These are phyloP conservation scores for Peromyscus nudipes DNA, from an alignment of 2,797 vertebrate species.

Conservation along the genomic window DNA sequence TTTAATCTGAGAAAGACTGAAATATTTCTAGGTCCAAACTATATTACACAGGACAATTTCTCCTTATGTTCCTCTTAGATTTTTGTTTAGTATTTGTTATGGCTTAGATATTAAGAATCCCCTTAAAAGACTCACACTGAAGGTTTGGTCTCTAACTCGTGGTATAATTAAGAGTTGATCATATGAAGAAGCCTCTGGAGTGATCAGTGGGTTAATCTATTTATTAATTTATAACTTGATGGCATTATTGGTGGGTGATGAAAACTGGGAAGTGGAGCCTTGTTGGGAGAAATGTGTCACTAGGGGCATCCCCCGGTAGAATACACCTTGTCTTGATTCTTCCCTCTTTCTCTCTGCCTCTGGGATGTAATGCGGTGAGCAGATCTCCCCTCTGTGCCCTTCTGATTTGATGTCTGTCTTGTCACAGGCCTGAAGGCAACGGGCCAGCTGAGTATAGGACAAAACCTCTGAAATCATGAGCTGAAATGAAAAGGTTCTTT, in stretches of 20 bases:
- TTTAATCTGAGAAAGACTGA: not conserved
- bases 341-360: not conserved
- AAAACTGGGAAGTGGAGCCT: not conserved
- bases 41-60: not conserved
- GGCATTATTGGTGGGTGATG: not conserved
- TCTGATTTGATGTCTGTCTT: not conserved
- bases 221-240: not conserved
- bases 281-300: not conserved
- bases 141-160: not conserved
- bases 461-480: not conserved
- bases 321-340: no score
- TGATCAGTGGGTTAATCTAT: not conserved
- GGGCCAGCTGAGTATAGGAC: not conserved
- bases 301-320: no score
- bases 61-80: not conserved
- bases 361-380: no score
- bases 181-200: not conserved
- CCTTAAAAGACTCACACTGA: not conserved
- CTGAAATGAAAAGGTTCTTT: not conserved
- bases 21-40: not conserved
- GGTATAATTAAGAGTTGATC: not conserved
- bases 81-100: not conserved
- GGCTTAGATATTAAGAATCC: not conserved
- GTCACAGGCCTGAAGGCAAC: not conserved
- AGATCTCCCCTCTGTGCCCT: fast-evolving